Percentiles rank a stretch among this genome's conserved stretches.
Conservation (phyloP, 2,888 invertebrate species). For the Eristalis pertinax region DNA sequence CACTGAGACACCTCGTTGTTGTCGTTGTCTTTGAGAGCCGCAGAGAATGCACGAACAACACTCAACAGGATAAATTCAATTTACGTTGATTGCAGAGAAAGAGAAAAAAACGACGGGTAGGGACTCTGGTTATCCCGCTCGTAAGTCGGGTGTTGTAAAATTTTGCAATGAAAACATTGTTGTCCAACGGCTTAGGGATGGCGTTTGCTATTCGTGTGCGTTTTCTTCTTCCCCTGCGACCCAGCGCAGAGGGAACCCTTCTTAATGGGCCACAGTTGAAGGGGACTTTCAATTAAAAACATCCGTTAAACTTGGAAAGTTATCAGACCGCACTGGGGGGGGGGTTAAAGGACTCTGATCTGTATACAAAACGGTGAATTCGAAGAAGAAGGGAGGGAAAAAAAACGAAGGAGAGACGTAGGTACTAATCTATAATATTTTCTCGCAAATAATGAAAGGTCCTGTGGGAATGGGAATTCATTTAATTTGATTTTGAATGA, state of each 20-base stretch:
- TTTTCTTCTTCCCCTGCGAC: not conserved
- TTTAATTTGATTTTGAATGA: not conserved
- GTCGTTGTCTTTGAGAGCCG: not conserved
- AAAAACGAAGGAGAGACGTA: not conserved
- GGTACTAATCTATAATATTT: not conserved
- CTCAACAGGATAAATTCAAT: conserved; percentile 20
- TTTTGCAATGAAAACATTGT: conserved; percentile 8
- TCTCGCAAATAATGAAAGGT: not conserved
- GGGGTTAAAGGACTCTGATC: not conserved
- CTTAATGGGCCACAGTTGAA: not conserved
- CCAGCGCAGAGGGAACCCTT: not conserved
- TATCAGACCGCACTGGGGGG: not conserved
- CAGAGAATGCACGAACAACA: not conserved
- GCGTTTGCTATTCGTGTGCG: not conserved
- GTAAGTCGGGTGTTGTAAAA: not conserved
- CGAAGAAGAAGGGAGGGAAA: too few species aligned
- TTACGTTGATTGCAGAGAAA: conserved; percentile 12
- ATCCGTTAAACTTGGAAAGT: not conserved
- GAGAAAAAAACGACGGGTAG: not conserved
- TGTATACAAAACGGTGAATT: not conserved
- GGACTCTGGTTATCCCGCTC: not conserved
- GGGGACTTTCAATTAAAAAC: conserved; percentile 16
- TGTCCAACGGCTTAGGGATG: not conserved
- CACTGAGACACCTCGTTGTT: not conserved
- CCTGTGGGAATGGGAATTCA: not conserved